Evolutionary conservation across 30 jellyfish, hydroid and myxozoan species (phyloP), one percentile per base, ranked within the genome.

Genomic region (Hydra vulgaris): DNA sequence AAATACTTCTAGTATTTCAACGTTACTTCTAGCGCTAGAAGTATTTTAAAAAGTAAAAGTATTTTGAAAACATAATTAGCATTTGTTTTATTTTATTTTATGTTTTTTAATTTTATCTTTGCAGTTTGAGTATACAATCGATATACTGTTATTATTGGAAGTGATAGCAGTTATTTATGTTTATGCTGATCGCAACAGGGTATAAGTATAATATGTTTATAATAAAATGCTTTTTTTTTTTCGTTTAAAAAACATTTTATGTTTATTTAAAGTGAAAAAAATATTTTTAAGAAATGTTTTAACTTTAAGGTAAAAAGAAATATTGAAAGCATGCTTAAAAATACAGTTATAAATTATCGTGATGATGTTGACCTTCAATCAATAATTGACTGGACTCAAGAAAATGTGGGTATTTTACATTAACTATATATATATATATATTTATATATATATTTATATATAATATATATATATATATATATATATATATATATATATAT

Each of bases 311-410:
- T 85, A 54, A 85, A 84, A 72, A 66, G 26, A 0, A 55, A 71
- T 68, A 85, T 87, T 17, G 84, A 90, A 54, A 85, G 82, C 74
- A 85, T 85, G 18, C 78, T 90, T 83, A 73, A 81, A 68, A 78
- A 90, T 15, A 87, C 93, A 12, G 79, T 90, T 12, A 94, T 95
- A 77, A 82, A 90, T 26, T 90, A 90, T 79, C 66, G 97, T 72
- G 95, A 90, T 74, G 97, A 90, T 79, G 71, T 70, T n/a, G 97
- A 90, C 66, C 73, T 90, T 79, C 97, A 90, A 80, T 87, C 90
- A n/a, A 90, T 90, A 26, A 85, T 90, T 16, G 97, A 90, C 71
- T 90, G 77, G 82, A 82, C 86, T 55, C 97, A 90, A 79, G 86
- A 81, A 68, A 86, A 82, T 24, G 97, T 90, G 53, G 80, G 97